Evolutionary conservation across 2,888 invertebrate species (phyloP), one percentile per base, ranked within the genome.

Genomic region (Xestobium rufovillosum): DNA sequence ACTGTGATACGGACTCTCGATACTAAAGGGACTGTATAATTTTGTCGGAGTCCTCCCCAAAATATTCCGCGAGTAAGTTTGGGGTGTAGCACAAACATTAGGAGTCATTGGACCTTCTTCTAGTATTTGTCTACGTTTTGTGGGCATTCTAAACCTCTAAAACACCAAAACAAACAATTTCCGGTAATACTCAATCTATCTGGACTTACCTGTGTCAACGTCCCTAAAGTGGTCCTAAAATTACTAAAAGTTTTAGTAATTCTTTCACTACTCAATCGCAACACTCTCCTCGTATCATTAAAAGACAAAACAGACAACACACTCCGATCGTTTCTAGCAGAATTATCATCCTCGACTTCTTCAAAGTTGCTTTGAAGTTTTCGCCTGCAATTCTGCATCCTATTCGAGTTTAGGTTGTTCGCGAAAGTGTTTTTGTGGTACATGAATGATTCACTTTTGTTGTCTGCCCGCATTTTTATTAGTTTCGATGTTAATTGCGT

Each of bases 1-100:
- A n/a, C 48, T 26, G n/a, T 40, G 36, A 41, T 54, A 54, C 2
- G 83, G 83, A 2, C 80, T 80, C 51, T 83, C 83, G 25, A 84
- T 82, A 3, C 80, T 76, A 53, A 84, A 84, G 0, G 83, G 83
- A 49, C 83, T 83, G 60, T 83, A 83, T 37, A 83, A 53, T 59
- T 81, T 81, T 0, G 82, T 78, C 0, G 83, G 83, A 14, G 83
- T 83, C 26, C 77, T 64, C 3, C 76, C 77, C 17, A 78, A 52
- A n/a, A 73, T 49, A 47, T 67, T 62, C 17, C 67, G 63, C 1
- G 70, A 65, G 36, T 61, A 59, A 2, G 70, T 64, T 36, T 68
- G 67, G 2, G 72, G 71, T 1, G 72, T 72, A 19, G 64, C 60
- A 45, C 60, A 59, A 11, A 6, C 9, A 12, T 15, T 52, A 9